Evolutionary conservation across 2,888 invertebrate species (phyloP).

Genomic region (Pterobdella sp.): DNA sequence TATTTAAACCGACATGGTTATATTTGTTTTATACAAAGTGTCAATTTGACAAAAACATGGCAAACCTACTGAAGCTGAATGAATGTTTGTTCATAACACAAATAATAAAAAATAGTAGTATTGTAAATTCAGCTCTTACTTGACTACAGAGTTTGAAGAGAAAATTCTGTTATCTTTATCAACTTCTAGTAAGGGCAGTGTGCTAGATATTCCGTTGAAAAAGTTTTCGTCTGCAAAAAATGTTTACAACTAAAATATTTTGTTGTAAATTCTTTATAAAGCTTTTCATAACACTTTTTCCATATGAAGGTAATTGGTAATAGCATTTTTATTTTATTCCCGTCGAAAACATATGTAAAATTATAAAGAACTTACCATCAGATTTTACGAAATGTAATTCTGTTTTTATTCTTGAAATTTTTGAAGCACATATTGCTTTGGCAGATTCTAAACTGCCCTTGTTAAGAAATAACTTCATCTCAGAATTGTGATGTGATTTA

Average conservation of each 20-base stretch:
- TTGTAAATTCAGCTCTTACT: too few species aligned
- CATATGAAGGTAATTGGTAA: too few species aligned
- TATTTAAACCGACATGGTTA: background rate
- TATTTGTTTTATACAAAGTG: background rate
- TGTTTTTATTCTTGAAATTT: background rate
- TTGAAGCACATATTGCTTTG: conserved; percentile 13
- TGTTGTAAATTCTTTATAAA: too few species aligned
- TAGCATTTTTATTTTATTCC: background rate
- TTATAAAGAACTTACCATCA: background rate
- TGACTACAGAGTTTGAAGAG: conserved; percentile 9
- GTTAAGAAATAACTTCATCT: conserved; percentile 23
- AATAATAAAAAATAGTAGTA: too few species aligned
- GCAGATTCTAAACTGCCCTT: conserved; percentile 23
- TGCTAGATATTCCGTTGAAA: background rate
- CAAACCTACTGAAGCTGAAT: too few species aligned
- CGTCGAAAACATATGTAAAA: background rate
- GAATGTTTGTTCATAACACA: too few species aligned
- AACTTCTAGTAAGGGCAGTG: conserved; percentile 5
- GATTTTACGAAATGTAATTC: background rate
- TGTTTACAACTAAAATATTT: too few species aligned
- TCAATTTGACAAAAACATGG: background rate
- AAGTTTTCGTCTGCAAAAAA: background rate
- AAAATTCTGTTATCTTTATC: conserved; percentile 11
- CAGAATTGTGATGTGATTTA: background rate
- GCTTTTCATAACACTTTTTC: too few species aligned